These are phyloP conservation scores for Pherbina coryleti DNA, from an alignment of 2,888 invertebrate species.

Conservation along the genomic window DNA sequence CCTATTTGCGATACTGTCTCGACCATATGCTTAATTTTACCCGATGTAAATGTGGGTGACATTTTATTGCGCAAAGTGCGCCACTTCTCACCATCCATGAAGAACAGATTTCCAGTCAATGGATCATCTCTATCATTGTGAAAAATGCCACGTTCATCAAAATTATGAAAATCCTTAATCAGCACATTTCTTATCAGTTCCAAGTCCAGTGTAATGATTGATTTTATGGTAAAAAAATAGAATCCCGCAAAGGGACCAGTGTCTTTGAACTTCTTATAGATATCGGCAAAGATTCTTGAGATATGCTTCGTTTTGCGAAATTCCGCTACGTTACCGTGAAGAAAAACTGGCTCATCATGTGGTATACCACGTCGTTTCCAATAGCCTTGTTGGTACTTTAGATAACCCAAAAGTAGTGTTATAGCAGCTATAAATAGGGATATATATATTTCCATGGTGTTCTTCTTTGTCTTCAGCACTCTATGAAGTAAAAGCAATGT, in stretches of 20 bases:
- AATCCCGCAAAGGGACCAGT: constrained; percentile 56
- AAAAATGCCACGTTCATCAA: constrained; percentile 49
- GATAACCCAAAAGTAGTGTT: background rate
- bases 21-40: constrained; percentile 60
- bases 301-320: constrained; percentile 28
- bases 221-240: constrained; percentile 39
- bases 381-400: constrained; percentile 41
- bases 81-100: constrained; percentile 67
- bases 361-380: constrained; percentile 47
- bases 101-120: constrained; percentile 45
- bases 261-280: constrained; percentile 53
- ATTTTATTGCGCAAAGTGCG: constrained; percentile 56
- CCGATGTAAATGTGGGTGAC: constrained; percentile 60
- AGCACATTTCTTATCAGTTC: too few species aligned
- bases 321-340: constrained; percentile 42
- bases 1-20: constrained; percentile 51
- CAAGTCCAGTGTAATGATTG: too few species aligned
- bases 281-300: constrained; percentile 39
- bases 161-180: constrained; percentile 49
- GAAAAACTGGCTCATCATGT: constrained; percentile 40
- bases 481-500: too few species aligned
- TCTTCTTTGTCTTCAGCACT: too few species aligned
- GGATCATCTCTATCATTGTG: constrained; percentile 49
- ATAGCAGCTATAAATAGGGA: background rate
- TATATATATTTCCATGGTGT: too few species aligned